phyloP scores from a whole-genome alignment of 2,888 invertebrate species.

The Eulithis testata region DNA sequence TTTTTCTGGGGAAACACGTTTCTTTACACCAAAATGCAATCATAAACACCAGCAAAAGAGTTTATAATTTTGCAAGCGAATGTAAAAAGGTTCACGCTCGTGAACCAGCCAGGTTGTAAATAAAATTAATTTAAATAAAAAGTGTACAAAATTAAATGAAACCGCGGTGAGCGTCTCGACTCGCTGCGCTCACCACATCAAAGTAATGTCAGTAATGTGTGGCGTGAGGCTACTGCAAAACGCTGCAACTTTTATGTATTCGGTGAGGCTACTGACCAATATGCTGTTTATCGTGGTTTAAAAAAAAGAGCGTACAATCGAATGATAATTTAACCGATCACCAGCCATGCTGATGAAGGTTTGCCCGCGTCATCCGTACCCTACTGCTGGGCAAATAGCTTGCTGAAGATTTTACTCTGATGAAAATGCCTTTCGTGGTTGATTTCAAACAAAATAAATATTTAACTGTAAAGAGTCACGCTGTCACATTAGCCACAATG shows the following conservation, averaged over 20 bases:
- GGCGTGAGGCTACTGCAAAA: slow-evolving; percentile 11
- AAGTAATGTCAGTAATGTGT: slow-evolving; percentile 30
- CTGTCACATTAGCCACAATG: too few species aligned
- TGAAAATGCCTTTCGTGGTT: too few species aligned
- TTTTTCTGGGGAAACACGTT: not conserved
- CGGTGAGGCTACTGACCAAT: not conserved
- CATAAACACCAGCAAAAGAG: not conserved
- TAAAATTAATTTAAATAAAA: slow-evolving; percentile 24
- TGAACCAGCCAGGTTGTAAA: not conserved
- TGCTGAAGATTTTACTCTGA: too few species aligned
- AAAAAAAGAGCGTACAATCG: too few species aligned
- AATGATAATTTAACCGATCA: too few species aligned
- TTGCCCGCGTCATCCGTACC: too few species aligned
- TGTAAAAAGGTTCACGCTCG: slow-evolving; percentile 1
- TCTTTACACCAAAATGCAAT: not conserved
- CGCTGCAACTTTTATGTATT: slow-evolving; percentile 14
- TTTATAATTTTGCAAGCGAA: not conserved
- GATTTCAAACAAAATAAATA: too few species aligned
- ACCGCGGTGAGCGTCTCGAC: slow-evolving; percentile 16
- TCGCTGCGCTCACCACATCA: slow-evolving; percentile 26
- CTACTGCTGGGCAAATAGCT: too few species aligned
- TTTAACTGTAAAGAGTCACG: too few species aligned
- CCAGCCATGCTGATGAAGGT: too few species aligned
- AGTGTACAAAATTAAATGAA: slow-evolving; percentile 16
- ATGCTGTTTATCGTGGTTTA: too few species aligned